Percentiles rank a stretch among this genome's conserved stretches.
Evolutionary conservation across 2,113 vertebrate species (phyloP).

Genomic region (Peromyscus leucopus): DNA sequence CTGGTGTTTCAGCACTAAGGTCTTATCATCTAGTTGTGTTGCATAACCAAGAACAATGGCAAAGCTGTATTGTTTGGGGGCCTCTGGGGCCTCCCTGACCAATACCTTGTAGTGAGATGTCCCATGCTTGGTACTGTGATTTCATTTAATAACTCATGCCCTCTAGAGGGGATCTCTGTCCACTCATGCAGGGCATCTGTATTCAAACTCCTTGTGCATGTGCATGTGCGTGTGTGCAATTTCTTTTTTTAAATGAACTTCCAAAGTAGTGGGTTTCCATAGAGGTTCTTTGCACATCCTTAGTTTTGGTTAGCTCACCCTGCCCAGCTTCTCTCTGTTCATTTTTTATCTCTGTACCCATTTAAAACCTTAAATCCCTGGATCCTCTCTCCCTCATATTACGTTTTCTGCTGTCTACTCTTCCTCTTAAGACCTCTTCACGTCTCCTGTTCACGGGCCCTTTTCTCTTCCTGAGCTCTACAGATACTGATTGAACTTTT

Average conservation of each 20-base stretch:
- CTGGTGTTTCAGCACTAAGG: not conserved
- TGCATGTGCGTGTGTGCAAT: not conserved
- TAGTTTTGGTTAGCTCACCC: not conserved
- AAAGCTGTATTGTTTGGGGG: not conserved
- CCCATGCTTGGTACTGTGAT: not conserved
- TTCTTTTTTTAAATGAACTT: not conserved
- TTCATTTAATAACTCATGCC: not conserved
- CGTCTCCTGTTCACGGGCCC: not conserved
- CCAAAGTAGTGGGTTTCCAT: not conserved
- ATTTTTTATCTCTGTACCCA: not conserved
- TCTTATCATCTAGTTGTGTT: not conserved
- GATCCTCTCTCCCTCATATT: not conserved
- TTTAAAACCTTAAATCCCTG: no score
- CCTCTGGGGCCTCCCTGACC: not conserved
- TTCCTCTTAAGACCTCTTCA: not conserved
- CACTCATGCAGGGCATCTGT: not conserved
- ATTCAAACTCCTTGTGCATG: not conserved
- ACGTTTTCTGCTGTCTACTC: not conserved
- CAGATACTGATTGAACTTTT: not conserved
- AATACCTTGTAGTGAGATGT: not conserved
- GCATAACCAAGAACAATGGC: not conserved
- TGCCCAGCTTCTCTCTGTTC: not conserved
- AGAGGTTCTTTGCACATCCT: not conserved
- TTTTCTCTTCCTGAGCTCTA: not conserved
- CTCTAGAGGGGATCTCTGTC: not conserved